Evolutionary conservation across 2,113 vertebrate species (phyloP), one percentile per base, ranked within the genome.

Genomic region (Amia ocellicauda): DNA sequence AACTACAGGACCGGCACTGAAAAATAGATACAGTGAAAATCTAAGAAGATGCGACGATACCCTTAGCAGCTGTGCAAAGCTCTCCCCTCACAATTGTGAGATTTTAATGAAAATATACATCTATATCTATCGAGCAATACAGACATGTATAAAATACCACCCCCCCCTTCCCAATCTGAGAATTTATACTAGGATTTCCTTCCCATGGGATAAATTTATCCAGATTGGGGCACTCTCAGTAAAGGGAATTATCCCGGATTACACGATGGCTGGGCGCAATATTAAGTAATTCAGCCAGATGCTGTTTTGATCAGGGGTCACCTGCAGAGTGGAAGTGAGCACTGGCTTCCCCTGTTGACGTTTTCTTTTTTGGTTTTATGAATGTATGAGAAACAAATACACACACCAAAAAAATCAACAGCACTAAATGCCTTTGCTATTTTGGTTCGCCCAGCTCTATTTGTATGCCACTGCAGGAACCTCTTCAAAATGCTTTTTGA

Each of bases 201-300:
- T 78, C 77, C 78, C 76, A 62, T 59, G 81, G 85, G 78, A 81
- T 79, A 71, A 84, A 82, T 89, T 85, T 80, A 89, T 84, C 82
- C 80, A 87, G 86, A 89, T 88, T 89, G 86, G 73, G 85, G 83
- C 78, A 83, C 86, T 89, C 87, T 74, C 60, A 74, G 77, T 76
- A 81, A 86, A 86, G 72, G 84, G 83, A 85, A 89, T 90, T 89
- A 89, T 87, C 83, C 80, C 62, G 68, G 86, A 88, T 90, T 89
- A 88, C 88, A 87, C 72, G 82, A 80, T 83, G 81, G 79, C 75
- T 77, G 80, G 83, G 84, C 65, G 82, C 80, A 77, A 84, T 78
- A 80, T 85, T 84, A 86, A 91, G 84, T 85, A 85, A 89, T 89
- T 88, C 77, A 80, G 84, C 69, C 89, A 89, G 88, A 88, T 89